phyloP scores from a whole-genome alignment of 2,113 vertebrate genomes.

The Corythaixoides concolor region DNA sequence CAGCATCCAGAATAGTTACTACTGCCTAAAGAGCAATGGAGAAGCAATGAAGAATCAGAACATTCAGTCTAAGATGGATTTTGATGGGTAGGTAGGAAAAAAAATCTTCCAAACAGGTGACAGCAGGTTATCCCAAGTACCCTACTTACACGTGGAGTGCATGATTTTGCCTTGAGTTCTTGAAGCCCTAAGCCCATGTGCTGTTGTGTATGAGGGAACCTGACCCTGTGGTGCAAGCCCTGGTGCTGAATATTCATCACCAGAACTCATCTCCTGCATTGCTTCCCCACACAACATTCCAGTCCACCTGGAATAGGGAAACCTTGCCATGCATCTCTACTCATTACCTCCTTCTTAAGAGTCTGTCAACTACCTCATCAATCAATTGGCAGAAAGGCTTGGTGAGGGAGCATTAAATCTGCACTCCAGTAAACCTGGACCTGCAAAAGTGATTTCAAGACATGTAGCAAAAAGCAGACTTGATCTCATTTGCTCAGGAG shows the following conservation, averaged over 20 bases:
- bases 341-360: not conserved
- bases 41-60: not conserved
- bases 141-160: fast-evolving
- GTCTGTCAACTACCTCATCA: not conserved
- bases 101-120: not conserved
- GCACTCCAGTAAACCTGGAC: not conserved
- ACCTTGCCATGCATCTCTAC: not conserved
- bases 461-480: not conserved
- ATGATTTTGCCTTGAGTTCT: not conserved
- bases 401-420: not conserved
- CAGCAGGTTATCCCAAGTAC: not conserved
- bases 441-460: not conserved
- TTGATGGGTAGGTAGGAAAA: not conserved
- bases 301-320: not conserved
- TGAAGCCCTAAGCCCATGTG: not conserved
- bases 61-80: not conserved
- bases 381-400: not conserved
- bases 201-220: not conserved
- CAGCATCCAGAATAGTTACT: not conserved
- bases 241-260: not conserved
- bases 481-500: not conserved
- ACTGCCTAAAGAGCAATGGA: not conserved
- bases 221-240: not conserved
- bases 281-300: not conserved
- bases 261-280: not conserved